Evolutionary conservation across 2,113 vertebrate species (phyloP), one percentile per base, ranked within the genome.

Genomic region (Pipra filicauda): DNA sequence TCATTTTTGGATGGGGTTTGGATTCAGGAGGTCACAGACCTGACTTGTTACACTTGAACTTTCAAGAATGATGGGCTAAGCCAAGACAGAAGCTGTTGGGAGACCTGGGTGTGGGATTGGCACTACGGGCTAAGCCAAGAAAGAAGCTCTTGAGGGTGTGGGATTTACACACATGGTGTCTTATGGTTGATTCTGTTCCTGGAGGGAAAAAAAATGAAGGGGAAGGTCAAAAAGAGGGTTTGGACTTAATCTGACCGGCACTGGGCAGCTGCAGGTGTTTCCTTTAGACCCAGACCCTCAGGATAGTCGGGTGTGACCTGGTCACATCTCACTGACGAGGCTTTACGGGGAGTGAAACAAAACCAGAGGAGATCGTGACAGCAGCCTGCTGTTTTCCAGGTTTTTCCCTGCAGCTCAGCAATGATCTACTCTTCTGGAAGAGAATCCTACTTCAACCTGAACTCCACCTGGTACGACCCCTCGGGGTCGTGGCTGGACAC

Each of bases 351-450:
- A 89, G 16, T 6, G 1, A 30, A 61, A 41, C 3, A 0, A 4
- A 33, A 44, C 6, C 3, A 11, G 43, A 35, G 55, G 6, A 51
- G 16, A 1, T 2, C 13, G 64, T 58, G 27, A 58, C 19, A 2
- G 31, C 39, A 59, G 7, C 15, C 14, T 5, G 0, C 48, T 83
- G 62, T 85, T 24, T 66, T 28, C 23, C 87, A 91, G 74, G 30
- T 19, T 8, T 15, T 54, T 9, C 49, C 44, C 44, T 2, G 0
- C n/a, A 8, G 1, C 15, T 26, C 31, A 6, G 5, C 2, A 16
- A 97, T 96, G 97, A 96, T 84, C 6, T 96, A 73, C 58, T 97
- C 97, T 28, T 97, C 97, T 0, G 97, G 97, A n/a, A 94, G 95
- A 54, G 96, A 97, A 37, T 96, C 95, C 0, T 97, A 21, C 94